Conservation (phyloP, 2,113 vertebrate genomes). For the Rattus rattus region DNA sequence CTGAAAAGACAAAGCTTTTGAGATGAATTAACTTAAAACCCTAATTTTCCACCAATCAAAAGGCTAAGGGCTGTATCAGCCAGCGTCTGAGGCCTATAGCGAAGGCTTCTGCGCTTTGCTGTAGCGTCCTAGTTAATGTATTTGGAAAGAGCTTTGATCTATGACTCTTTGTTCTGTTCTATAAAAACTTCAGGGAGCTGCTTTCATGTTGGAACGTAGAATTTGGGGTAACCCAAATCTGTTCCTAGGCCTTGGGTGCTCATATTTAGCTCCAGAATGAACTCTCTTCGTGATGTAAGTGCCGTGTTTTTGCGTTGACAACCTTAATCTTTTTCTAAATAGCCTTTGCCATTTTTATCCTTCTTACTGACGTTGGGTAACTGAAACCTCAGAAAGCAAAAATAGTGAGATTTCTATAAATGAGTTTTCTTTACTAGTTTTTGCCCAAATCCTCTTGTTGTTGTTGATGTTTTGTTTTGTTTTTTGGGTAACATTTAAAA, state of each 20-base stretch:
- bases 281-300: background rate
- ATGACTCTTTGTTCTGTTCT: background rate
- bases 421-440: constrained; percentile 23
- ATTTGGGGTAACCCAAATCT: background rate
- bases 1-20: background rate
- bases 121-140: background rate
- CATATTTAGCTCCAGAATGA: background rate
- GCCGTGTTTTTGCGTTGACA: background rate
- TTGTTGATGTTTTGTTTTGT: background rate
- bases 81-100: background rate
- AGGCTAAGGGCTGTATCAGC: background rate
- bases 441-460: background rate
- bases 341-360: background rate
- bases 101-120: background rate
- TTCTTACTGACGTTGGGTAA: background rate
- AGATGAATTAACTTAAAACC: background rate
- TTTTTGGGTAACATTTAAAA: background rate
- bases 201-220: background rate
- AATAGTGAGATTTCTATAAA: background rate
- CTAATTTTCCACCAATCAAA: background rate
- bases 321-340: background rate
- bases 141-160: background rate
- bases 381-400: background rate
- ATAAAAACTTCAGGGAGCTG: background rate
- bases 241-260: background rate